Base-by-base conservation (phyloP, 2,888 invertebrate species). In the Troides helena region DNA sequence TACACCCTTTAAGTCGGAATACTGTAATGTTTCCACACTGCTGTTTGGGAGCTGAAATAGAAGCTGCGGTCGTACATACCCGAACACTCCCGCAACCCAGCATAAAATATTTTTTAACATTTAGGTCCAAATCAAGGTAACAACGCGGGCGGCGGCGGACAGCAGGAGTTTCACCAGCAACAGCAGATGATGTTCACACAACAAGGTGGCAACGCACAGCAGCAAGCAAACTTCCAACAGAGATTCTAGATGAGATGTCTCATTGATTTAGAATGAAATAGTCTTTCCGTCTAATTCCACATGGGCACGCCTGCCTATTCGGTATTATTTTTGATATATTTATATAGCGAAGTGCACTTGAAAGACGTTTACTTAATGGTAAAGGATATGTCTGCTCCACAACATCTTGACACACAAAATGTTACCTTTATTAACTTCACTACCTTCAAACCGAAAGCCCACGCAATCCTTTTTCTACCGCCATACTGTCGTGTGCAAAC, bases 151-250 rank as follows among this genome's bases (percentile, higher is more conserved):
- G 88, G 85, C 25, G 86, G 84, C 1, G 90, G 89, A 0, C 91
- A 90, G 72, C 93, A 90, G 68, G 93, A 93, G 64, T 93, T 93
- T 75, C 93, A 93, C 77, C 94, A 94, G 78, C 95, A 95, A 80
- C 95, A 95, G 80, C 95, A 95, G 81, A 95, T 95, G 94, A 95
- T 95, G 95, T 95, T 95, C 81, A 95, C 93, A 63, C 92, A 93
- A 76, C 94, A 94, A 72, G 91, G 90, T 59, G 84, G 80, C 59
- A 82, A 77, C 43, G 81, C 85, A n/a, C 95, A 95, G 75, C 94
- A 94, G 80, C 95, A 95, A 78, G 94, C 94, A 72, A 95, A 94
- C 81, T 96, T 95, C 78, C 95, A 95, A 79, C 95, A 95, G 80
- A 89, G 95, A 75, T 95, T 95, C 86, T 95, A 80, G 74, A 62